phyloP scores from a whole-genome alignment of 2,888 invertebrate genomes.

The Limnephilus rhombicus region DNA sequence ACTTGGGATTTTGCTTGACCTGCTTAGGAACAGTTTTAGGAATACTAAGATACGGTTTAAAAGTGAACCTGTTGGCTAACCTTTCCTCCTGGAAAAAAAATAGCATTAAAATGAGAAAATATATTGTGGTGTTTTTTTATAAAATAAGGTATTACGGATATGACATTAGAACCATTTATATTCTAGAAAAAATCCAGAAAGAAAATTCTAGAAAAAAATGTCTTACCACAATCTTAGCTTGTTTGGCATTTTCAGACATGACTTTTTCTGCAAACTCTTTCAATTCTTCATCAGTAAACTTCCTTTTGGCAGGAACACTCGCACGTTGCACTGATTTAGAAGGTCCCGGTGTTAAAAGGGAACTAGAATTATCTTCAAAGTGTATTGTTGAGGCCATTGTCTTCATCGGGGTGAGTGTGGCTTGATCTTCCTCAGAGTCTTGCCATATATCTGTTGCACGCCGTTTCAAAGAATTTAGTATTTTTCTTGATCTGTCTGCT shows the following conservation, averaged over 20 bases:
- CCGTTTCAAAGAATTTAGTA: not conserved
- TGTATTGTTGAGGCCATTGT: not conserved
- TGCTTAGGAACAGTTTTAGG: not conserved
- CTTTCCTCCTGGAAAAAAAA: conserved; percentile 44
- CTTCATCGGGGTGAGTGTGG: not conserved
- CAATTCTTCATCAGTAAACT: conserved; percentile 14
- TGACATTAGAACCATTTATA: not conserved
- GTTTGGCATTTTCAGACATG: conserved; percentile 32
- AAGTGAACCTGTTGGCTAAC: not conserved
- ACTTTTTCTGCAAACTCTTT: conserved; percentile 27
- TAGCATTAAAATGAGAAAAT: not conserved
- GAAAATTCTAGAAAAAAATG: not conserved
- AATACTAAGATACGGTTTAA: conserved; percentile 4
- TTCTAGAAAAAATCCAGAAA: not conserved
- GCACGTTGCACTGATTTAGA: not conserved
- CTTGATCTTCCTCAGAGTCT: not conserved
- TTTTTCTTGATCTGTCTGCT: conserved; percentile 13
- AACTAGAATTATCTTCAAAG: not conserved
- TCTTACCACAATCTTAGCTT: conserved; percentile 41
- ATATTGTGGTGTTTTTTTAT: not conserved
- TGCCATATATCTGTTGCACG: conserved; percentile 11
- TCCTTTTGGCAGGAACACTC: conserved; percentile 16
- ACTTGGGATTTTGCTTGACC: not conserved
- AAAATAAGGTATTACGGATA: not conserved
- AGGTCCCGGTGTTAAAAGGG: not conserved